Percentiles rank a stretch among this genome's conserved stretches.
Conservation (phyloP, 2,113 vertebrate genomes). For the Microcebus ravelobensis region DNA sequence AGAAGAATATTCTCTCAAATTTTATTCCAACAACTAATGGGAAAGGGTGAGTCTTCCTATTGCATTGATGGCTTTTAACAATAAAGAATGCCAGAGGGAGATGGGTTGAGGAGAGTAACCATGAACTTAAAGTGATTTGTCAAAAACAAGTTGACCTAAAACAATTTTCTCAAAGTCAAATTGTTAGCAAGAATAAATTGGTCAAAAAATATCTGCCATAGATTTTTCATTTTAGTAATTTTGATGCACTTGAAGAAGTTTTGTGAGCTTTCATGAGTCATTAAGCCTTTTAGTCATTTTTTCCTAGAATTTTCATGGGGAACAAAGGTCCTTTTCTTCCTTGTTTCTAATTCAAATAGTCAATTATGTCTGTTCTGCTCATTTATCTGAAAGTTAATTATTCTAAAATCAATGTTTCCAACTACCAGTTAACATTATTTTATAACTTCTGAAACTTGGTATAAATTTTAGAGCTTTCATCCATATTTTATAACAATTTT, state of each 20-base stretch:
- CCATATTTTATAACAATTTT: neutral
- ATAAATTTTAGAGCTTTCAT: neutral
- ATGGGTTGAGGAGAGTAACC: neutral
- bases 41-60: neutral
- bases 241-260: neutral
- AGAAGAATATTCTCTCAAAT: neutral
- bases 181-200: slow-evolving; percentile 41
- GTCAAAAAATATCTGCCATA: neutral
- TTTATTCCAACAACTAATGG: neutral
- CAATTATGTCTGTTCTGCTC: neutral
- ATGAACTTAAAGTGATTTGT: slow-evolving; percentile 30
- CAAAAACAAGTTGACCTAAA: slow-evolving; percentile 50
- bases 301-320: neutral
- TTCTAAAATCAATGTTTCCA: slow-evolving; percentile 20
- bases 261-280: slow-evolving; percentile 33
- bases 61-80: neutral
- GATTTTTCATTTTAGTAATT: slow-evolving; percentile 50
- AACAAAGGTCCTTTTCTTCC: neutral
- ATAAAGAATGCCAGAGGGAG: neutral
- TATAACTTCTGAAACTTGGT: neutral
- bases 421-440: neutral
- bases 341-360: slow-evolving; percentile 21
- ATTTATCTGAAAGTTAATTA: slow-evolving; percentile 5
- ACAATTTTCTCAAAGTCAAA: slow-evolving; percentile 45
- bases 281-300: neutral